A percentile compares a stretch with the other conserved stretches of the same genome.
These are phyloP conservation scores for Sardina pilchardus DNA, from an alignment of 2,113 vertebrate species.

Conservation along the genomic window DNA sequence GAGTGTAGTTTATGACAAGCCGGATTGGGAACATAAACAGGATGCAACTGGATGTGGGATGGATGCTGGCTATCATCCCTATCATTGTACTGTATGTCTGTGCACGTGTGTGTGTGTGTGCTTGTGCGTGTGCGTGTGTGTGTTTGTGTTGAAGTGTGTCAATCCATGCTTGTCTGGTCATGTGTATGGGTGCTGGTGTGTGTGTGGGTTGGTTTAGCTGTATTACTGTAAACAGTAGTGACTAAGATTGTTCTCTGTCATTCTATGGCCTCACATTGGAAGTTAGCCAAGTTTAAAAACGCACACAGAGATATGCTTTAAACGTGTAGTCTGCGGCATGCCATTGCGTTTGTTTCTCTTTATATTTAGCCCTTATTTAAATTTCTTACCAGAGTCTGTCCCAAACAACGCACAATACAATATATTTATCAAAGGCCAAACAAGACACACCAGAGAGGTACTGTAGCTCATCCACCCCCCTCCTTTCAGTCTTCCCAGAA, in stretches of 20 bases:
- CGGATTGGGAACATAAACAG: not conserved
- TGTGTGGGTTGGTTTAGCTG: not conserved
- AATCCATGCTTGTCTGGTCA: not conserved
- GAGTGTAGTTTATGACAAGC: conserved; percentile 12
- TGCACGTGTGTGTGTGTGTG: conserved; percentile 2
- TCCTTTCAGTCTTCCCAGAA: no score
- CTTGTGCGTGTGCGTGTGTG: not conserved
- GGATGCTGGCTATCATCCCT: conserved; percentile 1
- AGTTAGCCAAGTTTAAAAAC: not conserved
- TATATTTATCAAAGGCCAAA: no score
- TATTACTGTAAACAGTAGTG: not conserved
- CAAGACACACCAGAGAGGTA: no score
- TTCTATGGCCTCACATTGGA: not conserved
- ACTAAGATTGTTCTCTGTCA: not conserved
- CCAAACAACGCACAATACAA: no score
- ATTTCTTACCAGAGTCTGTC: no score
- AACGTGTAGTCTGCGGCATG: not conserved
- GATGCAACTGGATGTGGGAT: conserved; percentile 17
- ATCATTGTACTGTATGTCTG: not conserved
- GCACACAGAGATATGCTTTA: not conserved
- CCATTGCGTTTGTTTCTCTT: no score
- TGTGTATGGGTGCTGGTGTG: not conserved
- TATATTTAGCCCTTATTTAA: no score
- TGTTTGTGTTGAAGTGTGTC: not conserved
- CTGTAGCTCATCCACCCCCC: no score